phyloP scores from a whole-genome alignment of 2,888 invertebrate genomes.

The Perizoma affinitatum region DNA sequence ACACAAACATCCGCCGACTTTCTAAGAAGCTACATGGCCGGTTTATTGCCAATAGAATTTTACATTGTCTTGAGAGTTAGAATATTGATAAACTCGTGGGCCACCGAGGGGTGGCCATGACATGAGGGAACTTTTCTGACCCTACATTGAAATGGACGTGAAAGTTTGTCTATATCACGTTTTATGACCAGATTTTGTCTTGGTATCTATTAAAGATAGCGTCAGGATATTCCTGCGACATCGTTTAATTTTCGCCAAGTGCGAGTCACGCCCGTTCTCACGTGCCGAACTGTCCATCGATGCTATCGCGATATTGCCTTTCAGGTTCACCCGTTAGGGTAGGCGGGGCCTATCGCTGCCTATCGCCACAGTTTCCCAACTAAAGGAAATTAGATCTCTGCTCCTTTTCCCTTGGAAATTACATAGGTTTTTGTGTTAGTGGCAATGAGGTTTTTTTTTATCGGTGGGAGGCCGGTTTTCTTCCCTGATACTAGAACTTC shows the following conservation, averaged over 20 bases:
- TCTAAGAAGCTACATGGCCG: too few species aligned
- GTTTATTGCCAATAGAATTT: too few species aligned
- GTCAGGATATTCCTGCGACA: background rate
- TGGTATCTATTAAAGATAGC: background rate
- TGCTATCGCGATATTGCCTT: constrained; percentile 36
- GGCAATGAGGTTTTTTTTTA: too few species aligned
- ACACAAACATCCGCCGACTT: too few species aligned
- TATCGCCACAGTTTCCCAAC: constrained; percentile 16
- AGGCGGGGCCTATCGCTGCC: constrained; percentile 28
- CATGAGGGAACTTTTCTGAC: background rate
- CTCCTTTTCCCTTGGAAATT: constrained; percentile 9
- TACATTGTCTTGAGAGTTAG: too few species aligned
- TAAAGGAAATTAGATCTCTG: constrained; percentile 22
- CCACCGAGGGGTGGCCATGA: too few species aligned
- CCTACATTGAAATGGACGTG: background rate
- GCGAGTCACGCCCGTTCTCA: constrained; percentile 14
- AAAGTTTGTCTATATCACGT: background rate
- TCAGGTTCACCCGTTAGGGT: constrained; percentile 50
- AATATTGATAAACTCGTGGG: too few species aligned
- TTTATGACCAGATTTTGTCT: background rate
- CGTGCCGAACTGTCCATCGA: constrained; percentile 22
- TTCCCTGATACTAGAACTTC: too few species aligned
- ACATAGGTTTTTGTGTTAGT: background rate
- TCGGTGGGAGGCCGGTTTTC: too few species aligned
- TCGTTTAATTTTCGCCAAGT: constrained; percentile 17